Evolutionary conservation across 2,113 vertebrate genomes (phyloP).

Genomic region (Salvelinus namaycush): DNA sequence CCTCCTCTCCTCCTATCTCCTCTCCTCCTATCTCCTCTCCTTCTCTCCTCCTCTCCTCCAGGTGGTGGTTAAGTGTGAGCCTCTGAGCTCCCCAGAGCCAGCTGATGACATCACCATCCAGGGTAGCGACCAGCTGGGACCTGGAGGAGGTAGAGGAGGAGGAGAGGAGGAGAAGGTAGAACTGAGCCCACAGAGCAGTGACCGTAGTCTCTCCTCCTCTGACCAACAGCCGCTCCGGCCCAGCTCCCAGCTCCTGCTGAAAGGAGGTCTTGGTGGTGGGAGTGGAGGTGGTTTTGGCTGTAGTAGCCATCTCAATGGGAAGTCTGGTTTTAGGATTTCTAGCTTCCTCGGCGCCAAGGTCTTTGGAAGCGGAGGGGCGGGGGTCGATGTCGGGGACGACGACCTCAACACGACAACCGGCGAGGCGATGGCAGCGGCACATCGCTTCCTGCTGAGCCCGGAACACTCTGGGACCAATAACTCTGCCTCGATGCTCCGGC

Average conservation of each 20-base stretch:
- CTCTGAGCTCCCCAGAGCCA: conserved; percentile 90
- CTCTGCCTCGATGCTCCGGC: conserved; percentile 73
- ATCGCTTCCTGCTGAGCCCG: conserved; percentile 81
- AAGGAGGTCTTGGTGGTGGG: conserved; percentile 66
- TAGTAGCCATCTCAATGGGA: conserved; percentile 75
- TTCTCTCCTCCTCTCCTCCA: conserved; percentile 25
- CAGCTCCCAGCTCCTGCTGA: conserved; percentile 85
- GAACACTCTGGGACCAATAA: conserved; percentile 71
- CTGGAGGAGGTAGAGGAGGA: conserved; percentile 62
- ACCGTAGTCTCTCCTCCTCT: conserved; percentile 84
- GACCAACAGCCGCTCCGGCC: conserved; percentile 91
- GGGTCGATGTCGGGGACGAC: conserved; percentile 74
- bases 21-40: not conserved
- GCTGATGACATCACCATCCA: conserved; percentile 90
- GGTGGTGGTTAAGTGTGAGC: conserved; percentile 92
- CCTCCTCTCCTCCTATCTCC: not conserved
- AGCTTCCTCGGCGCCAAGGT: conserved; percentile 83
- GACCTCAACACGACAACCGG: conserved; percentile 90
- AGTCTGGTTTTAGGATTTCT: conserved; percentile 86
- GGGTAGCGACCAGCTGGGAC: conserved; percentile 81
- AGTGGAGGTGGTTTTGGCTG: conserved; percentile 48
- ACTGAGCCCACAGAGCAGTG: conserved; percentile 92
- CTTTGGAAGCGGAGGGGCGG: conserved; percentile 59
- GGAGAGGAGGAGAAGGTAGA: conserved; percentile 88
- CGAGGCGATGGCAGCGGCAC: conserved; percentile 78